Percentiles rank a stretch among this genome's conserved stretches.
phyloP scores from a whole-genome alignment of 2,888 invertebrate genomes.

The Pollenia griseotomentosa region DNA sequence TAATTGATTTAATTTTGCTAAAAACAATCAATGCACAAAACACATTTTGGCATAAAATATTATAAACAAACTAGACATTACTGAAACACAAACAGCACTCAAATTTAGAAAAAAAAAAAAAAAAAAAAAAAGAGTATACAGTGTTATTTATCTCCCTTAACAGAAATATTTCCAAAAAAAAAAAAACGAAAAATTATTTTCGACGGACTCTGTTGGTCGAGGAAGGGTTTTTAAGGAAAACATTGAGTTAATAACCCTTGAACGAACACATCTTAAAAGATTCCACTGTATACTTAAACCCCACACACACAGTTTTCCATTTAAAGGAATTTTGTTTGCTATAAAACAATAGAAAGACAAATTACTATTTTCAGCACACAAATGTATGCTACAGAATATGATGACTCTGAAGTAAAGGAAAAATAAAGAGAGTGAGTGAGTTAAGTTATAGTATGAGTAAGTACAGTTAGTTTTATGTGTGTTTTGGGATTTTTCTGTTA shows the following conservation, averaged over 20 bases:
- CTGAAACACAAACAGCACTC: not conserved
- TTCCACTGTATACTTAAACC: not conserved
- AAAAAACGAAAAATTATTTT: too few species aligned
- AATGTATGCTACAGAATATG: constrained; percentile 39
- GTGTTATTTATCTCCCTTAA: too few species aligned
- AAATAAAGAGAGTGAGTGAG: not conserved
- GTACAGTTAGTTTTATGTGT: constrained; percentile 37
- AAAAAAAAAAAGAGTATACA: not conserved
- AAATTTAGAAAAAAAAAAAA: not conserved
- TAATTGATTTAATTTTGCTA: constrained; percentile 50
- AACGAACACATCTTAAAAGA: too few species aligned
- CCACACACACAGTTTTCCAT: not conserved
- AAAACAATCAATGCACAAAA: constrained; percentile 53
- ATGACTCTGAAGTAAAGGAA: constrained; percentile 3
- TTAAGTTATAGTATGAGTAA: constrained; percentile 2
- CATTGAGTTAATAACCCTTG: too few species aligned
- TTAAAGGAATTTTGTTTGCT: constrained; percentile 17
- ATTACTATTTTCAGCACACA: constrained; percentile 52
- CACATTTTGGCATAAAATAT: constrained; percentile 30
- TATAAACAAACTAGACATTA: not conserved
- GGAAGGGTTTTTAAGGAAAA: too few species aligned
- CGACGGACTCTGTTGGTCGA: too few species aligned
- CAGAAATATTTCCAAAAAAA: too few species aligned
- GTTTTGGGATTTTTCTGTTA: constrained; percentile 14
- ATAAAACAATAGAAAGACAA: constrained; percentile 17